Conservation (phyloP, 2,888 invertebrate genomes). For the Caenorhabditis parvicauda region DNA sequence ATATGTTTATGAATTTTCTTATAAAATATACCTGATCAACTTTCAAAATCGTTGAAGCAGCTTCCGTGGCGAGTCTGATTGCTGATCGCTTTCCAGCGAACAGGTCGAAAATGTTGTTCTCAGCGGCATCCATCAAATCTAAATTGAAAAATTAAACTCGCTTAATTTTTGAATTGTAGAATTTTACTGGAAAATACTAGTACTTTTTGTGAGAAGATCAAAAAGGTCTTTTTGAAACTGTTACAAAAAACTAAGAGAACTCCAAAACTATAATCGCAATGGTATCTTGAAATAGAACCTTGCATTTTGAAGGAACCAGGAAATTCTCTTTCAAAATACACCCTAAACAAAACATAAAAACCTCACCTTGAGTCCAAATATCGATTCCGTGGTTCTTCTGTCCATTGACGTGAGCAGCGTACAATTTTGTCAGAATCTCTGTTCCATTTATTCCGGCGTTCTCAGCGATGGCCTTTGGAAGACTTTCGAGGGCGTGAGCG, state of each 20-base stretch:
- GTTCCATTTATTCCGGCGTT: constrained; percentile 87
- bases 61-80: constrained; percentile 88
- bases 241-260: no score
- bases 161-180: neutral
- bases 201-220: no score
- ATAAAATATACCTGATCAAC: constrained; percentile 66
- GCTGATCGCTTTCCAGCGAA: constrained; percentile 84
- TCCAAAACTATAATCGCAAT: no score
- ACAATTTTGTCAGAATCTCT: constrained; percentile 81
- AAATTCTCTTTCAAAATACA: no score
- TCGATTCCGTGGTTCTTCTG: constrained; percentile 81
- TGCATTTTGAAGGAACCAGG: no score
- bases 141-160: constrained; percentile 2
- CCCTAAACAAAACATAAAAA: no score
- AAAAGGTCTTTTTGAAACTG: no score
- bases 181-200: neutral
- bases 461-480: constrained; percentile 88
- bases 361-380: constrained; percentile 66
- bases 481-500: constrained; percentile 77
- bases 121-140: constrained; percentile 71
- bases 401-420: constrained; percentile 88
- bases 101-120: constrained; percentile 79
- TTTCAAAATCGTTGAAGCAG: constrained; percentile 71
- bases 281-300: no score
- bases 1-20: neutral